Percentiles rank a stretch among this genome's conserved stretches.
Conservation (phyloP, 1,140 invertebrate genomes). For the Macrobrachium nipponense region DNA sequence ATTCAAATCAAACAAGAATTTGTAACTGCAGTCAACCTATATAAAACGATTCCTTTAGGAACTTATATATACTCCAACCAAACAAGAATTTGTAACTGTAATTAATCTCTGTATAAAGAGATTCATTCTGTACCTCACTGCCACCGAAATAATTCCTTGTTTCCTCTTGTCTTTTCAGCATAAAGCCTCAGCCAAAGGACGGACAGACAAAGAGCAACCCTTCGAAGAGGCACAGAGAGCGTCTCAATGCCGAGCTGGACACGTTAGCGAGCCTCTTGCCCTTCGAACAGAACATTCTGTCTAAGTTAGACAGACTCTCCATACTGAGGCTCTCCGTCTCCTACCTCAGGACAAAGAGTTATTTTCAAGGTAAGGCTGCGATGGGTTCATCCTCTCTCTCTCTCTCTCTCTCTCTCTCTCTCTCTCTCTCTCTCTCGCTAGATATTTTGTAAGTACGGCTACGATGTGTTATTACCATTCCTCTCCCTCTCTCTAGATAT, state of each 20-base stretch:
- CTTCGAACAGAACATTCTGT: conserved; percentile 98
- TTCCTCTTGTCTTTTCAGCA: conserved; percentile 75
- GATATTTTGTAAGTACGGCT: too few relatives aligned
- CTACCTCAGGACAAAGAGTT: conserved; percentile 98
- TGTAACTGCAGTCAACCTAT: too few relatives aligned
- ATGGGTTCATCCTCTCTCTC: neutral
- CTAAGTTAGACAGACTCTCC: conserved; percentile 97
- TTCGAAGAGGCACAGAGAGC: conserved; percentile 96
- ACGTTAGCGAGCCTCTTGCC: conserved; percentile 96
- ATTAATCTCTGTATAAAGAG: too few relatives aligned
- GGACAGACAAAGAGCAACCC: conserved; percentile 98
- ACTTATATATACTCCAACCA: too few relatives aligned
- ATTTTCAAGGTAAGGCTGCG: conserved; percentile 92
- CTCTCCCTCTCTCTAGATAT: conserved; percentile 76
- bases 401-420: too few relatives aligned
- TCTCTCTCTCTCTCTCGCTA: too few relatives aligned
- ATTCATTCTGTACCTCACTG: conserved; percentile 24
- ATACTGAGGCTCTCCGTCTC: conserved; percentile 97
- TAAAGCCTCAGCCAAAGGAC: conserved; percentile 95
- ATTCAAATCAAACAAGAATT: too few relatives aligned
- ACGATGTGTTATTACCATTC: too few relatives aligned
- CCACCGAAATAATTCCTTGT: conserved; percentile 19
- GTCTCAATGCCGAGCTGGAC: conserved; percentile 97
- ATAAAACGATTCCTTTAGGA: too few relatives aligned
- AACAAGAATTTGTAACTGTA: too few relatives aligned